A percentile compares a stretch with the other conserved stretches of the same genome.
These are phyloP conservation scores for Cottoperca gobio DNA, from an alignment of 2,797 vertebrate species.

Conservation along the genomic window DNA sequence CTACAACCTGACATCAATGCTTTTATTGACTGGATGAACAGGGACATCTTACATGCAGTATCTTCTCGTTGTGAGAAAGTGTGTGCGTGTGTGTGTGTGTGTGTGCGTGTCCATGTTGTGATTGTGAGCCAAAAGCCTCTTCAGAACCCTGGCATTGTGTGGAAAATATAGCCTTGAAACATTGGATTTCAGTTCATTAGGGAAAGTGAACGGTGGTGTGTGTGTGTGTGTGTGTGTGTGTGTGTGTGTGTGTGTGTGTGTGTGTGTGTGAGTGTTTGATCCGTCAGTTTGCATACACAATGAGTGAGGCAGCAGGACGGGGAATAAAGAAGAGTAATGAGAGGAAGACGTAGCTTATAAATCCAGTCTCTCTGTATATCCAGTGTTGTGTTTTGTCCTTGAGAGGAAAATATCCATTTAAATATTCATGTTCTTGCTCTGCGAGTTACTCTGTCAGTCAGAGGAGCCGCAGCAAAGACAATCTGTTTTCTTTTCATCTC, in stretches of 20 bases:
- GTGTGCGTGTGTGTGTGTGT: too few species aligned
- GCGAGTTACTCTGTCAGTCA: conserved; percentile 15
- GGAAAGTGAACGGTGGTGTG: conserved; percentile 2
- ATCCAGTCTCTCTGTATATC: conserved; percentile 18
- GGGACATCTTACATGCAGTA: conserved; percentile 4
- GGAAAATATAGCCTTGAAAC: conserved; percentile 9
- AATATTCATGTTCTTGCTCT: conserved; percentile 48
- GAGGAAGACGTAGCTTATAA: conserved; percentile 12
- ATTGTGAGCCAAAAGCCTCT: conserved; percentile 1
- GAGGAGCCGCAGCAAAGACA: not conserved
- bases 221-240: conserved; percentile 26
- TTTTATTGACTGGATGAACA: conserved; percentile 46
- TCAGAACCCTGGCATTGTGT: not conserved
- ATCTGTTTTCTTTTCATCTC: not conserved
- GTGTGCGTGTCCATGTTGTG: not conserved
- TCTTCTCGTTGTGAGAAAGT: too few species aligned
- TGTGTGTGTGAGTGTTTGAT: conserved; percentile 24
- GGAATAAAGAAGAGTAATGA: conserved; percentile 43
- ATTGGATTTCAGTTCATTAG: conserved; percentile 17
- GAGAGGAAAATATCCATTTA: conserved; percentile 42
- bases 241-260: conserved; percentile 1
- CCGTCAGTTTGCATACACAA: conserved; percentile 1
- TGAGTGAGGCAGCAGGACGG: conserved; percentile 21
- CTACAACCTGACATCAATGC: conserved; percentile 45
- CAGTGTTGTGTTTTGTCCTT: conserved; percentile 43